phyloP scores from a whole-genome alignment of 2,888 invertebrate genomes.

The Dryocosmus kuriphilus region DNA sequence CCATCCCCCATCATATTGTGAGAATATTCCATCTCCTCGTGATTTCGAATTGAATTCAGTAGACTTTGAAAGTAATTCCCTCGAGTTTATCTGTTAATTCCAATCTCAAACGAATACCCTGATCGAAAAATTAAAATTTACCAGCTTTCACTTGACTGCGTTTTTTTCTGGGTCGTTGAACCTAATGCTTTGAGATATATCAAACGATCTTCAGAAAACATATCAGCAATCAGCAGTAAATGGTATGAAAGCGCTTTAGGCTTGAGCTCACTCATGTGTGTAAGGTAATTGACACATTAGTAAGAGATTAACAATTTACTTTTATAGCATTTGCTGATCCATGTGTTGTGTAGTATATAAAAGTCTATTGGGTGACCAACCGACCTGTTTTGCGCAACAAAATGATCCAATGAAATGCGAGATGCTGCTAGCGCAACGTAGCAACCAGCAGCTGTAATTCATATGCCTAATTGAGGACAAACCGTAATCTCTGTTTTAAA shows the following conservation, averaged over 20 bases:
- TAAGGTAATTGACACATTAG: conserved; percentile 21
- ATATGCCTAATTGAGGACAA: conserved; percentile 23
- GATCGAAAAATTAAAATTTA: background rate
- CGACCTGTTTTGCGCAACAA: conserved; percentile 26
- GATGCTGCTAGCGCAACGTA: conserved; percentile 54
- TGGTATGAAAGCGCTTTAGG: conserved; percentile 13
- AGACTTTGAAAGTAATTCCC: background rate
- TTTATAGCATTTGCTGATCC: conserved; percentile 18
- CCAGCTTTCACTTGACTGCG: background rate
- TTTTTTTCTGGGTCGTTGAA: background rate
- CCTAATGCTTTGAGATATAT: background rate
- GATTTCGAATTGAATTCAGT: background rate
- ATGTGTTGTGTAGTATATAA: conserved; percentile 16
- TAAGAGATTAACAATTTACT: conserved; percentile 5
- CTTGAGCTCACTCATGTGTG: background rate
- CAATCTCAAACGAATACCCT: background rate
- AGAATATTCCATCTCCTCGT: too few species aligned
- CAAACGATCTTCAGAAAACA: conserved; percentile 8
- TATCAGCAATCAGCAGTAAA: background rate
- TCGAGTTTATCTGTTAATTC: background rate
- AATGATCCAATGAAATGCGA: conserved; percentile 54
- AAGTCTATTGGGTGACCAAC: conserved; percentile 18
- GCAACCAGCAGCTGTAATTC: conserved; percentile 42
- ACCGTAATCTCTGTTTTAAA: conserved; percentile 18
- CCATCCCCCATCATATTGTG: too few species aligned